These are phyloP conservation scores for Dromius quadrimaculatus DNA, from an alignment of 2,888 invertebrate genomes.

Conservation along the genomic window DNA sequence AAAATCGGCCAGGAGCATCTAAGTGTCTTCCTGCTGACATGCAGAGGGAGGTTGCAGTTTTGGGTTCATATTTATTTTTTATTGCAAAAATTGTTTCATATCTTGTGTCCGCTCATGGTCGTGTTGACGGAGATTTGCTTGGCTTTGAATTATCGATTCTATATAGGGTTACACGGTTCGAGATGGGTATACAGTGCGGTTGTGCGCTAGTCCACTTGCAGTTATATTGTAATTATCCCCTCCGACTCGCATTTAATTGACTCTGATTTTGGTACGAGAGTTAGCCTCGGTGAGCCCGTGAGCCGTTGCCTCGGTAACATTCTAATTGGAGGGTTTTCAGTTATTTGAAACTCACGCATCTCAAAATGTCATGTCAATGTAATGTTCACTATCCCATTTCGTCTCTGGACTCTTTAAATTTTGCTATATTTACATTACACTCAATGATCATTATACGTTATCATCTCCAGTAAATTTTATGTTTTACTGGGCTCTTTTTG, in stretches of 20 bases:
- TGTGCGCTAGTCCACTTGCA: constrained; percentile 42
- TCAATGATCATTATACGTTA: too few relatives aligned
- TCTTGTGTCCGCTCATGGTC: neutral
- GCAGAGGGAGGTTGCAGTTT: constrained; percentile 37
- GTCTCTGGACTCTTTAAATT: too few relatives aligned
- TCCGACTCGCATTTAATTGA: constrained; percentile 49
- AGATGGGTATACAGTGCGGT: constrained; percentile 23
- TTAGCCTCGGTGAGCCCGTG: too few relatives aligned
- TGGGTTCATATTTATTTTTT: constrained; percentile 19
- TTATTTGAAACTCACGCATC: constrained; percentile 60
- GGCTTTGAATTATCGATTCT: constrained; percentile 8
- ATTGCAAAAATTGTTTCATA: constrained; percentile 14
- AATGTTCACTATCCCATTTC: too few relatives aligned
- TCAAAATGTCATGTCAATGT: constrained; percentile 48
- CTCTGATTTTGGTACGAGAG: constrained; percentile 49
- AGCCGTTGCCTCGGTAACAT: constrained; percentile 62
- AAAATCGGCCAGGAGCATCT: constrained; percentile 41
- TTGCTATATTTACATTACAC: constrained; percentile 1
- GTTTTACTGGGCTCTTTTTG: neutral
- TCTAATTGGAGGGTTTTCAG: constrained; percentile 64
- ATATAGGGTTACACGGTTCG: too few relatives aligned
- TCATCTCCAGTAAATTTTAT: too few relatives aligned
- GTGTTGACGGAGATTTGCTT: neutral
- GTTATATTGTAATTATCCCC: constrained; percentile 51
- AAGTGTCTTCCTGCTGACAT: constrained; percentile 22